phyloP scores from a whole-genome alignment of 1,140 invertebrate genomes.

The Solenopsis fugax region DNA sequence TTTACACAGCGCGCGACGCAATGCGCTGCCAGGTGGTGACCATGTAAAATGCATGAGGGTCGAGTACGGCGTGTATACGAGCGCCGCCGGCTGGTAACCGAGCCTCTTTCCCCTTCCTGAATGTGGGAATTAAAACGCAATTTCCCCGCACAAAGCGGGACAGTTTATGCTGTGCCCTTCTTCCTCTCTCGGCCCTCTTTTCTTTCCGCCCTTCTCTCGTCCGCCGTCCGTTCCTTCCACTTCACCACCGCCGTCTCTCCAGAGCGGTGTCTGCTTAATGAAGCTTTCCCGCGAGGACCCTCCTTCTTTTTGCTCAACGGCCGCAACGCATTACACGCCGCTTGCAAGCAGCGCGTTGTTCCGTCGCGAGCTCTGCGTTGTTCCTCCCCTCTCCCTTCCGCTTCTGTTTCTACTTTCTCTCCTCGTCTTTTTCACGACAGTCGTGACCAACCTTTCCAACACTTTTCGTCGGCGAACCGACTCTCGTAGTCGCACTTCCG shows the following conservation, averaged over 20 bases:
- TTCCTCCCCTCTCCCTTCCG: conserved; percentile 12
- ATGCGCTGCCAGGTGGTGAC: conserved; percentile 73
- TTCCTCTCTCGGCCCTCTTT: conserved; percentile 36
- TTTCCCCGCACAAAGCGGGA: conserved; percentile 85
- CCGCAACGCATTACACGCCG: conserved; percentile 63
- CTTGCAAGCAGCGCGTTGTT: conserved; percentile 64
- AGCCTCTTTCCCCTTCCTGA: conserved; percentile 74
- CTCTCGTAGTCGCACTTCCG: conserved; percentile 25
- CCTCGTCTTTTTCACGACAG: conserved; percentile 25
- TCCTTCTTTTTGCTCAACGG: conserved; percentile 76
- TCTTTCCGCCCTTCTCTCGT: conserved; percentile 26
- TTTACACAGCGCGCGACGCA: conserved; percentile 59
- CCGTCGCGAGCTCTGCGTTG: conserved; percentile 57
- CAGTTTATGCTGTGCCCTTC: conserved; percentile 83
- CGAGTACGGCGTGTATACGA: conserved; percentile 79
- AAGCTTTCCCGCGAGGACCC: conserved; percentile 82
- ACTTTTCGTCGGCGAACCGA: background rate
- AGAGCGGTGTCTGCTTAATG: conserved; percentile 82
- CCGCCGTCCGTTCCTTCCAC: conserved; percentile 35
- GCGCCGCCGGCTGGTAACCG: conserved; percentile 72
- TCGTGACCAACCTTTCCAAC: background rate
- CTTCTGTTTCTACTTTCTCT: conserved; percentile 16
- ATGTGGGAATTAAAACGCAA: conserved; percentile 87
- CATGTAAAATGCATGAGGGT: conserved; percentile 85
- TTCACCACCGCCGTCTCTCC: conserved; percentile 70